Percentiles rank a stretch among this genome's conserved stretches.
These are phyloP conservation scores for Polyommatus icarus DNA, from an alignment of 2,888 invertebrate species.

Conservation along the genomic window DNA sequence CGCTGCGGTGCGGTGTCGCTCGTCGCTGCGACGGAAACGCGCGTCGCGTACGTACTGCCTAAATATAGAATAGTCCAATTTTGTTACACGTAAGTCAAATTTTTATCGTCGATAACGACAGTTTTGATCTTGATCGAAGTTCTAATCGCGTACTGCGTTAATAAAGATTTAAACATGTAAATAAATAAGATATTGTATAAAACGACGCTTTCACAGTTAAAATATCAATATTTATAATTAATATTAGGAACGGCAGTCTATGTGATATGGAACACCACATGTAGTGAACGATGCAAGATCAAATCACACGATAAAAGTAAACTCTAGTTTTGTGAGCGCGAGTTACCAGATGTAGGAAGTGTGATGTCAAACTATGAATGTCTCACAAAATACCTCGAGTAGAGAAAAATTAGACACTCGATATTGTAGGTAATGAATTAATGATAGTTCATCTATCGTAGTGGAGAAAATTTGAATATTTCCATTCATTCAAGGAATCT, in stretches of 20 bases:
- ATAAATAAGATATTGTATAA: conserved; percentile 21
- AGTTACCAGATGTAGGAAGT: neutral
- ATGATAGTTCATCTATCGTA: neutral
- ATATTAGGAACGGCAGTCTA: neutral
- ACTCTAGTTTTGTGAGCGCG: neutral
- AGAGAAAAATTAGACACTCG: neutral
- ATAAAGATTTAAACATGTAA: neutral
- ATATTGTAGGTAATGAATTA: neutral
- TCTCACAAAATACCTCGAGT: neutral
- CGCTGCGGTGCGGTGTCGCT: neutral
- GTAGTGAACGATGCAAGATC: neutral
- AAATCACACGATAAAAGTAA: neutral
- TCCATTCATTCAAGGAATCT: neutral
- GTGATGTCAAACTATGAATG: neutral
- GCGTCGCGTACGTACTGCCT: conserved; percentile 24
- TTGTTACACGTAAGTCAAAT: conserved; percentile 22
- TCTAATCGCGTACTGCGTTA: neutral
- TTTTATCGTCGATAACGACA: conserved; percentile 23
- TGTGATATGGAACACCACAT: conserved; percentile 1
- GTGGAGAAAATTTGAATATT: neutral
- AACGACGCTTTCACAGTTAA: conserved; percentile 4
- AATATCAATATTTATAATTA: conserved; percentile 25
- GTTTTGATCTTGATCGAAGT: conserved; percentile 11
- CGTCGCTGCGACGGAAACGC: neutral
- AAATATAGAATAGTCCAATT: conserved; percentile 19